Percentiles rank a stretch among this genome's conserved stretches.
Evolutionary conservation across 2,888 invertebrate genomes (phyloP).

Genomic region (Dysmachus trigonus): DNA sequence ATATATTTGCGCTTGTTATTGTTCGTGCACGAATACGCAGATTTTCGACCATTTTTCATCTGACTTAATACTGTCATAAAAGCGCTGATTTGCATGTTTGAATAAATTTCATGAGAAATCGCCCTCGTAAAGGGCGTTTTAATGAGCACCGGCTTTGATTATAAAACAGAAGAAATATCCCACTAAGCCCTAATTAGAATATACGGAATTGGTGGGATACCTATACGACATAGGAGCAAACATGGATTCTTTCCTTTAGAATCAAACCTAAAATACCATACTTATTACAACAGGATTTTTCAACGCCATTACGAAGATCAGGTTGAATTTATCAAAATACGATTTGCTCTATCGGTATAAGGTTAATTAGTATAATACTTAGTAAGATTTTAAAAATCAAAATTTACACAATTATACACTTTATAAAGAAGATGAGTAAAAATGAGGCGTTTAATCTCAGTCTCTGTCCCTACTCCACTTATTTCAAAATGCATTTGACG

Average conservation of each 20-base stretch:
- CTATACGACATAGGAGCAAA: neutral
- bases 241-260: neutral
- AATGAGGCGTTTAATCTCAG: no score
- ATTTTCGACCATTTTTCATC: conserved; percentile 28
- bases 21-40: conserved; percentile 10
- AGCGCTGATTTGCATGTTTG: conserved; percentile 14
- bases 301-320: neutral
- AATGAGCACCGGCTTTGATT: neutral
- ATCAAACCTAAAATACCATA: neutral
- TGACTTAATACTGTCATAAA: conserved; percentile 1
- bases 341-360: neutral
- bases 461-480: no score
- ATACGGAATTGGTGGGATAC: neutral
- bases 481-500: no score
- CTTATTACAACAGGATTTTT: neutral
- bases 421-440: no score
- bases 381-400: neutral
- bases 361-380: neutral
- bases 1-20: neutral
- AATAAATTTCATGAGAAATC: conserved; percentile 22
- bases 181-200: neutral
- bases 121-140: neutral
- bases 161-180: conserved; percentile 1
- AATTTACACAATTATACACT: no score
- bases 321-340: neutral